These are phyloP conservation scores for Peromyscus eremicus DNA, from an alignment of 2,797 vertebrate species.

Conservation along the genomic window DNA sequence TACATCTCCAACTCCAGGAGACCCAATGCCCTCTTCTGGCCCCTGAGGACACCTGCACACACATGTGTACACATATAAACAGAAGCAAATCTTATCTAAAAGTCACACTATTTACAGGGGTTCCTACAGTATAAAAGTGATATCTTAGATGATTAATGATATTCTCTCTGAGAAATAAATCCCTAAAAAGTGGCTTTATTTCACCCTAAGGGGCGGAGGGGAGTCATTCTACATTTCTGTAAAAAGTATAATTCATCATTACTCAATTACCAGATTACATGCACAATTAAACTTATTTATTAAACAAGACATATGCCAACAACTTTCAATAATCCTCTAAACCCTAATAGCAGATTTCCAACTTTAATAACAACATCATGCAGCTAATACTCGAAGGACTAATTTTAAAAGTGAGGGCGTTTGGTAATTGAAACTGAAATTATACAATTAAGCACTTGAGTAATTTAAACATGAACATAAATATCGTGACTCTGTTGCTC, in stretches of 20 bases:
- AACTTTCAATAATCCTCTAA: slow-evolving; percentile 86
- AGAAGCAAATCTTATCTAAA: background rate
- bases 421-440: slow-evolving; percentile 88
- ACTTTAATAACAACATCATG: slow-evolving; percentile 86
- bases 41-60: background rate
- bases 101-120: slow-evolving; percentile 32
- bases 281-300: slow-evolving; percentile 91
- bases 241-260: slow-evolving; percentile 87
- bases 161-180: slow-evolving; percentile 72
- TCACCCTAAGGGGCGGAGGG: slow-evolving; percentile 66
- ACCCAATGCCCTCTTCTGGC: background rate
- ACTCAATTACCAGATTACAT: slow-evolving; percentile 90
- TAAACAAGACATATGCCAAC: slow-evolving; percentile 88
- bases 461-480: slow-evolving; percentile 88
- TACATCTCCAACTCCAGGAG: background rate
- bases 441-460: slow-evolving; percentile 89
- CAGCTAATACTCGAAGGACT: slow-evolving; percentile 85
- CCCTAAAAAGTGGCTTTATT: slow-evolving; percentile 78
- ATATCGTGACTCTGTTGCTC: slow-evolving; percentile 84
- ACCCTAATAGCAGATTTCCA: slow-evolving; percentile 86
- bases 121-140: background rate
- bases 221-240: slow-evolving; percentile 81
- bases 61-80: background rate
- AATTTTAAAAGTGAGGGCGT: slow-evolving; percentile 85
- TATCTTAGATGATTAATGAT: slow-evolving; percentile 62